phyloP scores from a whole-genome alignment of 2,888 invertebrate species.

The Cheiracanthium punctorium region DNA sequence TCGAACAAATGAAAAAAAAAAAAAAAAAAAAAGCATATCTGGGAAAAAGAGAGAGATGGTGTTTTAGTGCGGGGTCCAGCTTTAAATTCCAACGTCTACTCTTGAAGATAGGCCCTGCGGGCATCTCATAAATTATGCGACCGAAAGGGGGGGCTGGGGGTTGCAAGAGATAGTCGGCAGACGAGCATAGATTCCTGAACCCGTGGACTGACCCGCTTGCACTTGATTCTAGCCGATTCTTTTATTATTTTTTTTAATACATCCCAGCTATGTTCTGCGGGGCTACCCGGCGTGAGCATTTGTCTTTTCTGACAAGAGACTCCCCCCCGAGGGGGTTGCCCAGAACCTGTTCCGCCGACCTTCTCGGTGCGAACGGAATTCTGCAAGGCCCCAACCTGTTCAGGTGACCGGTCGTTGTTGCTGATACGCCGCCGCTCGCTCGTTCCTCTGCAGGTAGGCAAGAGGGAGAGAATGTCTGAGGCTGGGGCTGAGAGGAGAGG shows the following conservation, averaged over 20 bases:
- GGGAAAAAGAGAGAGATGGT: neutral
- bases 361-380: conserved; percentile 28
- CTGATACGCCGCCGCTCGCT: too few relatives aligned
- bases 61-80: neutral
- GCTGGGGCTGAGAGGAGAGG: too few relatives aligned
- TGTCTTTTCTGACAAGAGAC: conserved; percentile 58
- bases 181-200: conserved; percentile 10
- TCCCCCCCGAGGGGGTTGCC: conserved; percentile 36
- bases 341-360: conserved; percentile 43
- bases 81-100: neutral
- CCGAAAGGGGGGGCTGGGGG: neutral
- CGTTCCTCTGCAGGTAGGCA: too few relatives aligned
- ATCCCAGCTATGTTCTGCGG: neutral
- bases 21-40: neutral
- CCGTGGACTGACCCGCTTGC: conserved; percentile 8
- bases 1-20: neutral
- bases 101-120: neutral
- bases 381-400: conserved; percentile 30
- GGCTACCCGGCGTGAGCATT: conserved; percentile 35
- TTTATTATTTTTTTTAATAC: neutral
- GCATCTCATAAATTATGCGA: conserved; percentile 12
- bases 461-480: too few relatives aligned
- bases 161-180: neutral
- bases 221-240: neutral
- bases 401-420: conserved; percentile 51